These are phyloP conservation scores for Darevskia nairensis DNA, from an alignment of 2,797 vertebrate genomes.

Conservation along the genomic window DNA sequence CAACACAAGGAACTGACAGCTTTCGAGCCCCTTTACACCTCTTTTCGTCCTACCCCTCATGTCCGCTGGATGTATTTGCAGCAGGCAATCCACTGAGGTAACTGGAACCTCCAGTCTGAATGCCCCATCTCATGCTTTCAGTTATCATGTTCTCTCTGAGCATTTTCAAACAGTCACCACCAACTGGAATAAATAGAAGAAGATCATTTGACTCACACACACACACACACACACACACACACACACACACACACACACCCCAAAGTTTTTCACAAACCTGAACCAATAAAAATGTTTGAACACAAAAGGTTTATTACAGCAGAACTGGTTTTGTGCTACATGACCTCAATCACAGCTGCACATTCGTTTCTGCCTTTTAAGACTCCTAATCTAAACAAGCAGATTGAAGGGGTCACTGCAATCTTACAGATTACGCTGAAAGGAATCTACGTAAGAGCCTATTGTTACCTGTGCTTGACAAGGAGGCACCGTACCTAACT, in stretches of 20 bases:
- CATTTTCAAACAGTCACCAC: background rate
- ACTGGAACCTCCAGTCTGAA: background rate
- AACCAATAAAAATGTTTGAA: background rate
- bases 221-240: no score
- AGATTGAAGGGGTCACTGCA: constrained; percentile 35
- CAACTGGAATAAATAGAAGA: background rate
- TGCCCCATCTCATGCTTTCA: background rate
- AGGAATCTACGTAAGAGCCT: constrained; percentile 37
- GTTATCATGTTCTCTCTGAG: background rate
- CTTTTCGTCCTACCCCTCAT: background rate
- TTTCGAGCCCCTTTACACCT: background rate
- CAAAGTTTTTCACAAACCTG: background rate
- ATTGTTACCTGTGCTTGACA: constrained; percentile 17
- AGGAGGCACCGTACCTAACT: constrained; percentile 3
- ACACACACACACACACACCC: background rate
- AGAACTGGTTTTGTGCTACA: background rate
- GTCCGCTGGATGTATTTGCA: background rate
- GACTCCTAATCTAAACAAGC: constrained; percentile 13
- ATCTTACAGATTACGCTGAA: constrained; percentile 12
- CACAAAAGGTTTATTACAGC: background rate
- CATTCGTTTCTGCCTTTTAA: background rate
- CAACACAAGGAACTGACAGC: background rate
- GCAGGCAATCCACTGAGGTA: background rate
- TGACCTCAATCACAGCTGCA: constrained; percentile 9
- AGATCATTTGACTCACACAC: no score